phyloP scores from a whole-genome alignment of 1,140 invertebrate genomes.

The Cyclina sinensis region DNA sequence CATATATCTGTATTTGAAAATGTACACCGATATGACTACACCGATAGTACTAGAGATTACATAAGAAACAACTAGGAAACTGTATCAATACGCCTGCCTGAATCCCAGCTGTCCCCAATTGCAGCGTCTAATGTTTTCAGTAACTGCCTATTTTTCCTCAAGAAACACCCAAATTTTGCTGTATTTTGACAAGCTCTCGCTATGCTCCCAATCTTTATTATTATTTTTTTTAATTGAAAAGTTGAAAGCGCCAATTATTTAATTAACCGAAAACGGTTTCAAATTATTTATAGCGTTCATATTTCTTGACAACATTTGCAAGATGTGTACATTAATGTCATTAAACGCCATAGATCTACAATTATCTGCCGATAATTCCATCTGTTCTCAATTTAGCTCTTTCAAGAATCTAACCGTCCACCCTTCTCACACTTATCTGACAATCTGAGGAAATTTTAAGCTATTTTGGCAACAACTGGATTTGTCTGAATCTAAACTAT shows the following conservation, averaged over 20 bases:
- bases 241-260: not conserved
- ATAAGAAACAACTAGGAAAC: not conserved
- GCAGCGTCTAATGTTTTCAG: conserved; percentile 32
- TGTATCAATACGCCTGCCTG: conserved; percentile 76
- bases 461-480: no score
- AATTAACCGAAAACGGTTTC: no score
- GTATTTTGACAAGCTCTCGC: not conserved
- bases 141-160: not conserved
- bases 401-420: no score
- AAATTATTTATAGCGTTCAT: no score
- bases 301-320: no score
- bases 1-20: not conserved
- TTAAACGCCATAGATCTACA: no score
- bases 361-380: no score
- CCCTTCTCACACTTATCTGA: no score
- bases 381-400: no score
- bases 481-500: no score
- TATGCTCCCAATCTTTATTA: not conserved
- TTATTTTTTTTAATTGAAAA: not conserved
- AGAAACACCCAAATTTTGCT: not conserved
- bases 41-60: not conserved
- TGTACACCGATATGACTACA: not conserved
- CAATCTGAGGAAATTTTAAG: no score
- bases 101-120: conserved; percentile 66
- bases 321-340: no score